Base-by-base conservation (phyloP, 1,140 invertebrate genomes). In the Papilio polyxenes region DNA sequence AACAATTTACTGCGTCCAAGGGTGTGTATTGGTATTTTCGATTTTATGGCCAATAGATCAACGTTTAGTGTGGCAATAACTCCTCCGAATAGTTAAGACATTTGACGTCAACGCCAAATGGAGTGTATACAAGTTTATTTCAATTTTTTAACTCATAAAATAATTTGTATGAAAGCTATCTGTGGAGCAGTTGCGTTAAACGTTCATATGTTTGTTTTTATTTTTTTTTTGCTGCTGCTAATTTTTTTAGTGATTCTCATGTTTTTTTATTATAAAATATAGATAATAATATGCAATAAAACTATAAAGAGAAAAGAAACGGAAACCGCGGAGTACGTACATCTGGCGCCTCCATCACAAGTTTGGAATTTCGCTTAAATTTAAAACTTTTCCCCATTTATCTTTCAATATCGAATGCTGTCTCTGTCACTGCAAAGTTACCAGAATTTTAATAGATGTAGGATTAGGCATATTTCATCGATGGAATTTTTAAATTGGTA, bases 1-100 rank as follows among this genome's bases (percentile, higher is more conserved):
- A 78, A 83, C 76, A 37, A 81, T 48, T 48, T 69, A 72, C 53
- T 81, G 82, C 31, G 49, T 40, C 53, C 23, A 40, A 40, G 51
- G 9, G 13, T 56, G 37, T 56, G 1, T 17, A 56, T 65, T 40
- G 20, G 65, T 44, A 80, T n/a, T 80, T 69, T 65, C 37, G 59
- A 80, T 80, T 80, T 80, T 65, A 80, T 80, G 17, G 59, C 59
- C 78, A 6, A 69, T 80, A 80, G 78, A 80, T 48, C 78, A 80
- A 80, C 1, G 44, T 80, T 80, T 69, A 80, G 17, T 48, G 10
- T 69, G 40, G n/a, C 6, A 65, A 80, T 80, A 80, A 80, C 78
- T 80, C 78, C 20, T 69, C 37, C 17, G 40, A 80, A 80, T 80
- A 80, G 78, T 17, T 49, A 49, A n/a, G 78, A 65, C 59, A 80